A percentile compares a stretch with the other conserved stretches of the same genome.
phyloP scores from a whole-genome alignment of 64 coral and sea anemone species.

The Dendronephthya gigantea region DNA sequence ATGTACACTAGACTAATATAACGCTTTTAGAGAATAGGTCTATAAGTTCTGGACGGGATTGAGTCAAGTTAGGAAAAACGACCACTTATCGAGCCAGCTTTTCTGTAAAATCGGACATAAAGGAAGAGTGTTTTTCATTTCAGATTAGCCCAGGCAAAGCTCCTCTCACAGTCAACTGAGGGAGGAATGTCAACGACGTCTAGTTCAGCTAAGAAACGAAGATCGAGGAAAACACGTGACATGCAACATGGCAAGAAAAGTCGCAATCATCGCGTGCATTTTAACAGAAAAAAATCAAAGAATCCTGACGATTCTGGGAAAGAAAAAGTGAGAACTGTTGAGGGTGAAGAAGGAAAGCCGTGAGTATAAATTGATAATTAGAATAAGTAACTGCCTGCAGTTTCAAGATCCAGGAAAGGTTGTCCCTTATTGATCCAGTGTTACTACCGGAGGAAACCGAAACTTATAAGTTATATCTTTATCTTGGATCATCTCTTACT shows the following conservation, averaged over 20 bases:
- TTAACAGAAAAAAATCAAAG: background rate
- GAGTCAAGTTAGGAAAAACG: too few relatives aligned
- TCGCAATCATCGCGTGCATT: background rate
- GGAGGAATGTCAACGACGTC: background rate
- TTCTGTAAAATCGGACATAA: too few relatives aligned
- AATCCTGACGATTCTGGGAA: background rate
- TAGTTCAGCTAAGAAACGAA: background rate
- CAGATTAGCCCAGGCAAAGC: background rate
- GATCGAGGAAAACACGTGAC: constrained; percentile 5
- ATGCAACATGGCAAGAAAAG: background rate
- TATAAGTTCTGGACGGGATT: too few relatives aligned
- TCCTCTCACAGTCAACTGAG: background rate
- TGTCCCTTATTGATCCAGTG: too few relatives aligned
- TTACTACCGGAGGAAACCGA: too few relatives aligned
- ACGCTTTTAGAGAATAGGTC: too few relatives aligned
- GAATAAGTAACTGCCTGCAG: too few relatives aligned
- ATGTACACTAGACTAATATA: background rate
- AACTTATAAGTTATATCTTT: too few relatives aligned
- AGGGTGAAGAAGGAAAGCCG: background rate
- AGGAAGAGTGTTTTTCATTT: background rate
- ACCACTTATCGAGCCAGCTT: too few relatives aligned
- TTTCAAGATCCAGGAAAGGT: too few relatives aligned
- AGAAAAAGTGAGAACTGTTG: background rate
- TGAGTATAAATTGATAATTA: too few relatives aligned
- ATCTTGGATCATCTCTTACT: too few relatives aligned